Evolutionary conservation across 2,888 invertebrate genomes (phyloP).

Genomic region (Creontiades dilutus): DNA sequence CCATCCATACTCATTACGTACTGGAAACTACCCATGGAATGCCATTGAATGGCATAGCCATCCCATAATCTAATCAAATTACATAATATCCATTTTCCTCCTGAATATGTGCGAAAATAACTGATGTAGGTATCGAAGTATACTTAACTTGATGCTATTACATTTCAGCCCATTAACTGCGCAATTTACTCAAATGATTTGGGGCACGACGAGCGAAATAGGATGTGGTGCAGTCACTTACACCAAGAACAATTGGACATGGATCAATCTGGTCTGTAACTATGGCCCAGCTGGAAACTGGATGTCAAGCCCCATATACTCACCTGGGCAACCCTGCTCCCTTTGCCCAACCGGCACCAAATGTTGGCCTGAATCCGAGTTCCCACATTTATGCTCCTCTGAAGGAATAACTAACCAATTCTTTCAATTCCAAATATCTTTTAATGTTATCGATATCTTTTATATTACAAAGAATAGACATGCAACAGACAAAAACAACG

Average conservation of each 20-base stretch:
- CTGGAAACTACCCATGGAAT: no score
- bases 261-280: slow-evolving; percentile 3
- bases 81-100: no score
- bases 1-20: no score
- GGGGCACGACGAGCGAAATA: background rate
- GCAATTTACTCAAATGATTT: background rate
- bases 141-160: background rate
- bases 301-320: background rate
- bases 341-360: background rate
- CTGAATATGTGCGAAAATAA: no score
- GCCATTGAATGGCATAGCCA: no score
- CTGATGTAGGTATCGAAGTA: no score
- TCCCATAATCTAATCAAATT: no score
- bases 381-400: background rate
- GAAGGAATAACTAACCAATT: background rate
- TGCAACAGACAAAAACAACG: no score
- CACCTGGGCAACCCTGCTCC: background rate
- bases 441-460: no score
- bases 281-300: background rate
- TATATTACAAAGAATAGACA: no score
- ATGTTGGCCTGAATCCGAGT: background rate
- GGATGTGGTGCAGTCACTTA: background rate
- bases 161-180: background rate
- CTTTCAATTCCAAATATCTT: no score
- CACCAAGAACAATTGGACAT: background rate